These are phyloP conservation scores for Punctoribates punctum DNA, from an alignment of 2,888 invertebrate species.

Conservation along the genomic window DNA sequence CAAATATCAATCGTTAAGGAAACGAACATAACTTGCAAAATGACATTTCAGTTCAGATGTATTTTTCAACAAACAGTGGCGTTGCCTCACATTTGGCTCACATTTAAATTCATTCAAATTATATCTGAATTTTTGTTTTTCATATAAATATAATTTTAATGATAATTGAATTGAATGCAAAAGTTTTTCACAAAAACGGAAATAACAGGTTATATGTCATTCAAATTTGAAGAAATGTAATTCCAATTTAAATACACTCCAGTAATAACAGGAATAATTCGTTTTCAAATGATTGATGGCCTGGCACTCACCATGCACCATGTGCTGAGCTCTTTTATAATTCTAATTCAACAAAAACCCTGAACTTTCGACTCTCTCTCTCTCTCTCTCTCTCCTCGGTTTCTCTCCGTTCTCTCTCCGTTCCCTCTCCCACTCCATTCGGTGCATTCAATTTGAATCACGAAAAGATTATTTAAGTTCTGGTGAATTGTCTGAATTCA, in stretches of 20 bases:
- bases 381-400: not conserved
- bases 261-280: constrained; percentile 2
- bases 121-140: too few species aligned
- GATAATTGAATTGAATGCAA: not conserved
- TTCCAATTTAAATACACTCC: constrained; percentile 14
- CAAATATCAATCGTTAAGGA: not conserved
- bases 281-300: not conserved
- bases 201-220: constrained; percentile 6
- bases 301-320: not conserved
- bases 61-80: not conserved
- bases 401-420: not conserved
- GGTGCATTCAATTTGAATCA: not conserved
- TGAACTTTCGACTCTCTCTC: not conserved
- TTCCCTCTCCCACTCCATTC: not conserved
- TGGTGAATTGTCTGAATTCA: not conserved
- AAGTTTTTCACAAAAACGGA: not conserved
- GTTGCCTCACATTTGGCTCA: not conserved
- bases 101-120: not conserved
- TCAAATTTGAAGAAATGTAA: not conserved
- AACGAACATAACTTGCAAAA: too few species aligned
- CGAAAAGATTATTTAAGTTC: not conserved
- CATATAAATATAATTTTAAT: not conserved
- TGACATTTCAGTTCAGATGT: not conserved
- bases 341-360: constrained; percentile 3
- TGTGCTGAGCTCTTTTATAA: constrained; percentile 3